Evolutionary conservation across 1,140 invertebrate species (phyloP).

Genomic region (Lordiphosa clarofinis): DNA sequence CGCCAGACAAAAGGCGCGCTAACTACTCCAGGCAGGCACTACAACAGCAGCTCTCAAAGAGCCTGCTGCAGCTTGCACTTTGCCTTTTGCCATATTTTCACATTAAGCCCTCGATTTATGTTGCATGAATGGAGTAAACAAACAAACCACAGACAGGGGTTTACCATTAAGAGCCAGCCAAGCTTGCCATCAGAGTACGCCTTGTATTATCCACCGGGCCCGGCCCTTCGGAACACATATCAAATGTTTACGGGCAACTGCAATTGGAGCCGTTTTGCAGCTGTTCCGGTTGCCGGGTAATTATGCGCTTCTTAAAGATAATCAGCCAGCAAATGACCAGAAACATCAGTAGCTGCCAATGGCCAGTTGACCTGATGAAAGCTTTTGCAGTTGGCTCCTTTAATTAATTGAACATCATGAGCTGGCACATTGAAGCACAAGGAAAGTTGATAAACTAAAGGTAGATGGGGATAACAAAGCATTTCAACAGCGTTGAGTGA

Average conservation of each 20-base stretch:
- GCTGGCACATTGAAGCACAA: slow-evolving; percentile 10
- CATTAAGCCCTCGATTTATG: slow-evolving; percentile 67
- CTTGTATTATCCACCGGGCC: slow-evolving; percentile 5
- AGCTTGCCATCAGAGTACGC: slow-evolving; percentile 45
- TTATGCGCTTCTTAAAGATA: slow-evolving; percentile 66
- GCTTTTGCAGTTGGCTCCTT: slow-evolving; percentile 30
- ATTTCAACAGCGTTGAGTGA: slow-evolving; percentile 2
- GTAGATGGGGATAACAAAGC: slow-evolving; percentile 1
- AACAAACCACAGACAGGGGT: slow-evolving; percentile 39
- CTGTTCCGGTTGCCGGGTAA: slow-evolving; percentile 39
- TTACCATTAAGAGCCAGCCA: slow-evolving; percentile 20
- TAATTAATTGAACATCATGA: slow-evolving; percentile 42
- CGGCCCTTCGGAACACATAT: not conserved
- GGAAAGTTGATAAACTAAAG: slow-evolving; percentile 12
- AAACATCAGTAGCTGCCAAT: slow-evolving; percentile 1
- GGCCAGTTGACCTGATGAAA: slow-evolving; percentile 2
- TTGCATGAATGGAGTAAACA: slow-evolving; percentile 45
- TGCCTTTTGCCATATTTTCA: slow-evolving; percentile 35
- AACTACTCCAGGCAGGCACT: slow-evolving; percentile 45
- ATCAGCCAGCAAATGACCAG: slow-evolving; percentile 32
- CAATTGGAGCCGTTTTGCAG: slow-evolving; percentile 19
- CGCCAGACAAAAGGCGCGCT: slow-evolving; percentile 58
- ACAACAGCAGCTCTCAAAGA: slow-evolving; percentile 26
- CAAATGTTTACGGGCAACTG: not conserved
- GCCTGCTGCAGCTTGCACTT: slow-evolving; percentile 22